phyloP scores from a whole-genome alignment of 2,888 invertebrate species.

The Liodrosophila aerea region DNA sequence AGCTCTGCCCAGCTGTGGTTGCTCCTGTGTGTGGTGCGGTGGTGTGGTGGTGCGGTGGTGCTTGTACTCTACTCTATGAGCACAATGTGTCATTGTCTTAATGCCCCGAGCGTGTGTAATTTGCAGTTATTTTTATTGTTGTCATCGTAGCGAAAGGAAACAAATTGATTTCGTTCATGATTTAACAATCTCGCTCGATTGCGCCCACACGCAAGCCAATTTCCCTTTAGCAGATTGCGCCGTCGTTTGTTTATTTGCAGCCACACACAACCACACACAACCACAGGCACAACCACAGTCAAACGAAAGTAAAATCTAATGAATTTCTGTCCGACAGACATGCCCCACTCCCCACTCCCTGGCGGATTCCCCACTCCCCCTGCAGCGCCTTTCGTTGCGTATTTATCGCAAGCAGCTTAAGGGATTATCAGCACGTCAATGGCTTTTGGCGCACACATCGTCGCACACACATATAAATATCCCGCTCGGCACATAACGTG shows the following conservation, averaged over 20 bases:
- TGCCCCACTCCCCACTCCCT: conserved; percentile 22
- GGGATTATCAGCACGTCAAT: conserved; percentile 65
- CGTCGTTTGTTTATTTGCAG: conserved; percentile 48
- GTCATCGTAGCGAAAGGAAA: conserved; percentile 26
- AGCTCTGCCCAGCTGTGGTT: conserved; percentile 12
- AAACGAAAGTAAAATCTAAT: conserved; percentile 28
- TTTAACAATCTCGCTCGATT: conserved; percentile 60
- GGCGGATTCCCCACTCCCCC: neutral
- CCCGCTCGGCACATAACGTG: neutral
- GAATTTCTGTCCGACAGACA: conserved; percentile 50
- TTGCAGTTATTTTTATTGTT: conserved; percentile 25
- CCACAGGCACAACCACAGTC: conserved; percentile 15
- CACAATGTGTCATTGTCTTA: conserved; percentile 66
- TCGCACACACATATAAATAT: conserved; percentile 6
- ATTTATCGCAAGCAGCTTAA: conserved; percentile 56
- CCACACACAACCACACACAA: conserved; percentile 13
- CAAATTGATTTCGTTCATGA: conserved; percentile 73
- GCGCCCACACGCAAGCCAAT: conserved; percentile 66
- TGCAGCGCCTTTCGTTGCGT: conserved; percentile 5
- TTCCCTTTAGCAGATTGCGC: conserved; percentile 36
- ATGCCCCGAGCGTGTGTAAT: conserved; percentile 46
- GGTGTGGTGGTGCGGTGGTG: conserved; percentile 3
- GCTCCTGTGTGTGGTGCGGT: conserved; percentile 2
- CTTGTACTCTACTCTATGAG: neutral
- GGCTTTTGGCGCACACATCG: conserved; percentile 22